phyloP scores from a whole-genome alignment of 2,888 invertebrate genomes.

The Melikaiella ostensackeni region DNA sequence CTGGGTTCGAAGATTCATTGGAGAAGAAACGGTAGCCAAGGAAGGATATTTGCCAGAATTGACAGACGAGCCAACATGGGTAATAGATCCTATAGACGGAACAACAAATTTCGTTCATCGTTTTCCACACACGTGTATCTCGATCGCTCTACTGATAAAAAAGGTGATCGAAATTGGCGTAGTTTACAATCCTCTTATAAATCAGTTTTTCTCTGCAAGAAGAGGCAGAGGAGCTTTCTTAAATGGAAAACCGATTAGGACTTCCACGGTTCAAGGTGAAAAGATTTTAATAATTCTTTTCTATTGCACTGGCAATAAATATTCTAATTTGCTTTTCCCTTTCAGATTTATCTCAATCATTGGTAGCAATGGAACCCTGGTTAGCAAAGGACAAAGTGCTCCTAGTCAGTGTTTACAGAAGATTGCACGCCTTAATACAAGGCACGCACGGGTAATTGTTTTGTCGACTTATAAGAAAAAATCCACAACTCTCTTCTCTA shows the following conservation, averaged over 20 bases:
- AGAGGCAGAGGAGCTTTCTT: conserved; percentile 86
- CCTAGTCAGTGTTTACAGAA: conserved; percentile 61
- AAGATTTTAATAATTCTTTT: background rate
- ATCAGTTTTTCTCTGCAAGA: conserved; percentile 85
- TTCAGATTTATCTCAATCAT: conserved; percentile 74
- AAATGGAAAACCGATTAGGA: conserved; percentile 82
- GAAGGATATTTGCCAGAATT: conserved; percentile 79
- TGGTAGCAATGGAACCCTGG: conserved; percentile 72
- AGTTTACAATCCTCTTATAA: conserved; percentile 86
- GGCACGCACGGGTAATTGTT: conserved; percentile 67
- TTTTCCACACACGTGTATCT: conserved; percentile 85
- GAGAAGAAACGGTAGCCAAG: conserved; percentile 83
- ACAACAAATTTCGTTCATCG: conserved; percentile 90
- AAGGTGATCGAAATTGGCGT: conserved; percentile 83
- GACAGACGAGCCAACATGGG: conserved; percentile 90
- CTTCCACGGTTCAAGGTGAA: conserved; percentile 79
- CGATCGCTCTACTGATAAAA: conserved; percentile 82
- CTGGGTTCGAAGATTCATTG: conserved; percentile 83
- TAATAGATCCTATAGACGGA: conserved; percentile 93
- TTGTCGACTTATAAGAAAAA: background rate
- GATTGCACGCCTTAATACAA: conserved; percentile 70
- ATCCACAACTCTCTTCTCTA: background rate
- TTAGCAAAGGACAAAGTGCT: conserved; percentile 67
- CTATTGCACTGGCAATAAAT: background rate
- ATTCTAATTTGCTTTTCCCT: background rate